These are phyloP conservation scores for Siniperca undulata DNA, from an alignment of 2,797 vertebrate species.

Conservation along the genomic window DNA sequence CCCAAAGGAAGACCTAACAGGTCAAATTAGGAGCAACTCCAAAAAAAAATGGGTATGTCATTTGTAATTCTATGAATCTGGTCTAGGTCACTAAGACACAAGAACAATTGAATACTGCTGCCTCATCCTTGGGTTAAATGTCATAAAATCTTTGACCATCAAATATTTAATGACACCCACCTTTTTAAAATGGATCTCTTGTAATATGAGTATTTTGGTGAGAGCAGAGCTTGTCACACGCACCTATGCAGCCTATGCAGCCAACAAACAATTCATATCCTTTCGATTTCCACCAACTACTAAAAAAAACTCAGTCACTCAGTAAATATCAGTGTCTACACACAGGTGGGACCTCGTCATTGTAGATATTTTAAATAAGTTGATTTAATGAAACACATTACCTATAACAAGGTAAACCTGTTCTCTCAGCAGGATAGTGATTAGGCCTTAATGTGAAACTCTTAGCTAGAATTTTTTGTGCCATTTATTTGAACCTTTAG, in stretches of 20 bases:
- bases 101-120: neutral
- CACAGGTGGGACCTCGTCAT: neutral
- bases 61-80: neutral
- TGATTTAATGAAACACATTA: neutral
- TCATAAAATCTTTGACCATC: neutral
- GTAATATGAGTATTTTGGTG: neutral
- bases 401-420: neutral
- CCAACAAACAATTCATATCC: neutral
- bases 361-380: neutral
- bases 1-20: neutral
- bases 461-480: neutral
- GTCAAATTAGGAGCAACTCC: neutral
- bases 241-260: neutral
- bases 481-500: neutral
- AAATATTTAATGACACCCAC: neutral
- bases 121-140: neutral
- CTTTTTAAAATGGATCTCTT: neutral
- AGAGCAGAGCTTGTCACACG: neutral
- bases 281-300: neutral
- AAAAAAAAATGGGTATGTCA: neutral
- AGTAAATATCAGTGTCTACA: neutral
- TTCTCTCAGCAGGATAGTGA: neutral
- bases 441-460: neutral
- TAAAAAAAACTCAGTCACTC: neutral
- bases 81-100: neutral